Evolutionary conservation across 2,888 invertebrate genomes (phyloP), one percentile per base, ranked within the genome.

Genomic region (Deilephila elpenor): DNA sequence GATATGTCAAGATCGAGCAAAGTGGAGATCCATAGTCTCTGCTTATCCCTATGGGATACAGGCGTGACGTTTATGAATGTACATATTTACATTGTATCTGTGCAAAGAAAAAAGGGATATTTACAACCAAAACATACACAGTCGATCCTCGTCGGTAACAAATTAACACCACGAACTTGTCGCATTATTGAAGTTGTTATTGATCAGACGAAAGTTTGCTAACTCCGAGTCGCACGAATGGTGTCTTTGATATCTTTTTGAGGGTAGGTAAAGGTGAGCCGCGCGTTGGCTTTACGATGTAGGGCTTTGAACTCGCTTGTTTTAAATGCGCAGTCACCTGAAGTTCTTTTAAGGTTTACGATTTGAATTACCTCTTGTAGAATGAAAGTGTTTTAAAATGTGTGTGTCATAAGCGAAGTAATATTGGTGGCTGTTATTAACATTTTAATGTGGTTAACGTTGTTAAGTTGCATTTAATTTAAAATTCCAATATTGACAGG

Each of bases 121-220:
- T 59, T 34, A 32, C 19, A 71, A 71, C 44, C 44, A 60, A 70
- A 53, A 44, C 73, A 61, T 71, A 71, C 17, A 20, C 29, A 73
- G 51, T 44, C 70, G 44, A 53, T 71, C 70, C 44, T 71, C 61
- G 72, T 77, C 77, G 76, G 75, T 78, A 77, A 78, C 79, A 80
- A 83, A 83, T 83, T 79, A 82, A 78, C 81, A 78, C 79, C 78
- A 78, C 75, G 20, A 78, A 79, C 75, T 80, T 78, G 72, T 72
- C 64, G 74, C 77, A 75, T 79, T 79, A 78, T 79, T 77, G 67
- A 25, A 67, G 77, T 77, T 77, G 82, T 84, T 86, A 86, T 83
- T 82, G 81, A 82, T 79, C 79, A 73, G 80, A 77, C 78, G 74
- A 77, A 80, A 78, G 75, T 76, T 72, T 25, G 14, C 20, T 14